Evolutionary conservation across 2,888 invertebrate species (phyloP).

Genomic region (Drosophila testacea): DNA sequence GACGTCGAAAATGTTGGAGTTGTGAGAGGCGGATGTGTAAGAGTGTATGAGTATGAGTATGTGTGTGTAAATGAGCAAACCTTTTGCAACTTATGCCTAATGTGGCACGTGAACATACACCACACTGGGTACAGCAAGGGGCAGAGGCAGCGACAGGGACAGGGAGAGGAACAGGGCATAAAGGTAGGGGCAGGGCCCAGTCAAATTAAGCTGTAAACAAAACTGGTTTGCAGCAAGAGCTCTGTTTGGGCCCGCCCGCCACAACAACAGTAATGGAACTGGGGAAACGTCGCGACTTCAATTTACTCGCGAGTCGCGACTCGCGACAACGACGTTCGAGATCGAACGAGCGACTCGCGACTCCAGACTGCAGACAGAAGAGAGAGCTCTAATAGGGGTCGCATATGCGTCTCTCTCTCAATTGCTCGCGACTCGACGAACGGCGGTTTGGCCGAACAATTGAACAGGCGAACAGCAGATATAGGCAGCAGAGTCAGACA

Average conservation of each 20-base stretch:
- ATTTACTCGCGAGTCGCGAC: slow-evolving; percentile 40
- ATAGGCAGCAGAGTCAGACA: slow-evolving; percentile 39
- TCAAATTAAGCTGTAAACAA: slow-evolving; percentile 78
- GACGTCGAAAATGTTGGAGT: slow-evolving; percentile 56
- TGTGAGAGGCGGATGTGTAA: slow-evolving; percentile 40
- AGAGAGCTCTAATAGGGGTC: no score
- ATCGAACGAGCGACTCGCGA: slow-evolving; percentile 71
- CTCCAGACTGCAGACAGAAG: slow-evolving; percentile 71
- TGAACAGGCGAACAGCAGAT: slow-evolving; percentile 68
- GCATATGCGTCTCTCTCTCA: no score
- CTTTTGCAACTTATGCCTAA: slow-evolving; percentile 62
- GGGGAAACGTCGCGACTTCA: slow-evolving; percentile 26
- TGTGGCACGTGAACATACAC: slow-evolving; percentile 70
- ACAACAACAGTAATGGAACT: slow-evolving; percentile 27
- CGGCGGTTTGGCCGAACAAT: slow-evolving; percentile 79
- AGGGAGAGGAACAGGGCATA: slow-evolving; percentile 6
- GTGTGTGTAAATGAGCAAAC: slow-evolving; percentile 66
- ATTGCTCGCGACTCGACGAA: slow-evolving; percentile 75
- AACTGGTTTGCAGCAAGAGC: slow-evolving; percentile 59
- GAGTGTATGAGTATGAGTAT: slow-evolving; percentile 9
- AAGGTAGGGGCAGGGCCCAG: slow-evolving; percentile 38
- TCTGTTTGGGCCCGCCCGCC: slow-evolving; percentile 23
- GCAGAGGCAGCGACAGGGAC: slow-evolving; percentile 10
- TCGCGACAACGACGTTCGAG: slow-evolving; percentile 62
- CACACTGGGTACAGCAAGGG: slow-evolving; percentile 6